Evolutionary conservation across 1,140 invertebrate species (phyloP), one percentile per base, ranked within the genome.

Genomic region (Pseudomyrmex dendroicus): DNA sequence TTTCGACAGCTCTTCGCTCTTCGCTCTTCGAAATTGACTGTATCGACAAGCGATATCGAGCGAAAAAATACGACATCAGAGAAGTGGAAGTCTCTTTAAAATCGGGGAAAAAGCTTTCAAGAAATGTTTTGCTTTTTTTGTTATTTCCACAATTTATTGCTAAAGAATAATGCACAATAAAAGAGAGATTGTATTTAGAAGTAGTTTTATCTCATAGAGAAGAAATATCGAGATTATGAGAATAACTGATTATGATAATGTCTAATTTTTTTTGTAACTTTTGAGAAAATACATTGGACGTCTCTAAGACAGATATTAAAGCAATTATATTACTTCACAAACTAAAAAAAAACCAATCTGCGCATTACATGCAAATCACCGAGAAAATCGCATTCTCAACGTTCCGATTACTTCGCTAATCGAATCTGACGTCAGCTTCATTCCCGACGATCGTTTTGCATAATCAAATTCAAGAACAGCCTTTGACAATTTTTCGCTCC

Each of bases 401-500:
- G 17, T 46, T 13, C 17, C 48, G 22, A 77, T 67, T 57, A 57
- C 15, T 46, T 77, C 4, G 35, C 52, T 59, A 48, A 68, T 70
- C 44, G 61, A 76, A 52, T 35, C 46, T n/a, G 3, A 56, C 20
- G 20, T 50, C 44, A 59, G 22, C 22, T 48, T 59, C 22, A 57
- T 48, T 78, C 7, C 9, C 15, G 48, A 68, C 52, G 52, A 78
- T 57, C 15, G 25, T 59, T 78, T 70, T 59, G 44, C 66, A 50
- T 72, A 80, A 80, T 80, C n/a, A 72, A 59, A 80, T 80, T 72
- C 54, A 59, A 57, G 67, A 59, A 59, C 8, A 35, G n/a, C 8
- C 20, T 80, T 72, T 80, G 66, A 80, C 66, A 80, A 61, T 82
- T 86, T 80, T 46, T 85, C 22, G 74, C 64, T 86, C 48, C 25